Evolutionary conservation across 2,797 vertebrate species (phyloP).

Genomic region (Halcyon badia): DNA sequence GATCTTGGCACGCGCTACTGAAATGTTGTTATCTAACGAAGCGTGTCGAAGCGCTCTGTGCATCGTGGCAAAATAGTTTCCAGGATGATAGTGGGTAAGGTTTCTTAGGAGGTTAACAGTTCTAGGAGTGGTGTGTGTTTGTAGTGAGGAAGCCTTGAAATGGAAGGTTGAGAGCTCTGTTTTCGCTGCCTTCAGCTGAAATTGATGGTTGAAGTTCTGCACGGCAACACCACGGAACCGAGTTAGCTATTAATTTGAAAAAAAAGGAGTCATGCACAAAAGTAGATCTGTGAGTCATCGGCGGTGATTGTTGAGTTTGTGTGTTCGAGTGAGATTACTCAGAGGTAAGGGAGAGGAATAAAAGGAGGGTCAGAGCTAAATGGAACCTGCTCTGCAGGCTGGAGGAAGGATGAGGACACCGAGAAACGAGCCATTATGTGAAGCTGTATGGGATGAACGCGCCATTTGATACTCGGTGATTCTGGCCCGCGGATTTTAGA

Average conservation of each 20-base stretch:
- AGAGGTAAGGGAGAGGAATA: neutral
- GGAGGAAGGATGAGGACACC: neutral
- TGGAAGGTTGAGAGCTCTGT: neutral
- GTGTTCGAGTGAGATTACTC: neutral
- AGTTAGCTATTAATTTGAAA: neutral
- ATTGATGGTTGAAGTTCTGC: neutral
- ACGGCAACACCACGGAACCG: accelerated
- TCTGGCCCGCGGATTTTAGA: neutral
- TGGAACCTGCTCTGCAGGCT: neutral
- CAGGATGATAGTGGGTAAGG: neutral
- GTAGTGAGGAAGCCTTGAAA: neutral
- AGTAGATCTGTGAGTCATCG: constrained; percentile 34
- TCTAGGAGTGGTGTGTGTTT: neutral
- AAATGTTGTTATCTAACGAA: neutral
- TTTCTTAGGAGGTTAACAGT: neutral
- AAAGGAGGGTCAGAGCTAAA: neutral
- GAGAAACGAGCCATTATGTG: neutral
- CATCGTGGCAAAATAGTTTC: neutral
- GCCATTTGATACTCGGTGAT: neutral
- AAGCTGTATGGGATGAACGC: neutral
- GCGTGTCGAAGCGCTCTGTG: neutral
- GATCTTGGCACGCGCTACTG: neutral
- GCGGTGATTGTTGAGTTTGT: neutral
- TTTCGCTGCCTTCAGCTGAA: neutral
- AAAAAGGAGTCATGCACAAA: neutral